These are phyloP conservation scores for Osedax frankpressi DNA, from an alignment of 2,888 invertebrate genomes.

Conservation along the genomic window DNA sequence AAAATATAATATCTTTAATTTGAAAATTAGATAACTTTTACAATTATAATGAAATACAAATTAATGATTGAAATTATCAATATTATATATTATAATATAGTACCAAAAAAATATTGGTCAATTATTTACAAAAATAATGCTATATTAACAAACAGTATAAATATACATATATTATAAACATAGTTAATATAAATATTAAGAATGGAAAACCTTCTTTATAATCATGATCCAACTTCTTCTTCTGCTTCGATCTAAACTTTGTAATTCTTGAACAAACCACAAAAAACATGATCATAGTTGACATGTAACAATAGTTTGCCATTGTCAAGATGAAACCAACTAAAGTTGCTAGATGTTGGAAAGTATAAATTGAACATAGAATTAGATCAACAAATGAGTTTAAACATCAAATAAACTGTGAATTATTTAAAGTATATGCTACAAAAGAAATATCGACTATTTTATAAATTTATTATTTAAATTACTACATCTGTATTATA, in stretches of 20 bases:
- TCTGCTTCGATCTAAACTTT: constrained; percentile 54
- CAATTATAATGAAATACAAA: no score
- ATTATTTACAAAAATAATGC: no score
- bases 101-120: no score
- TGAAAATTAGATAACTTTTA: no score
- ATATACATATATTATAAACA: no score
- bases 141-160: no score
- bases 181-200: no score
- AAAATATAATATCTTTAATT: no score
- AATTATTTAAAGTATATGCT: neutral
- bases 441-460: neutral
- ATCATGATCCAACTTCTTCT: constrained; percentile 59
- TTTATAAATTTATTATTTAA: neutral
- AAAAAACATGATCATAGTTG: constrained; percentile 64
- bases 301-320: constrained; percentile 64
- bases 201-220: constrained; percentile 69
- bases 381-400: neutral
- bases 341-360: constrained; percentile 51
- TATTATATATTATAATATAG: no score
- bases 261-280: constrained; percentile 68
- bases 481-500: no score
- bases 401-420: neutral
- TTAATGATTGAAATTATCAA: no score
- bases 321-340: constrained; percentile 66
- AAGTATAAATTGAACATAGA: neutral